Conservation (phyloP, 2,113 vertebrate genomes). For the Butastur rufipennis region DNA sequence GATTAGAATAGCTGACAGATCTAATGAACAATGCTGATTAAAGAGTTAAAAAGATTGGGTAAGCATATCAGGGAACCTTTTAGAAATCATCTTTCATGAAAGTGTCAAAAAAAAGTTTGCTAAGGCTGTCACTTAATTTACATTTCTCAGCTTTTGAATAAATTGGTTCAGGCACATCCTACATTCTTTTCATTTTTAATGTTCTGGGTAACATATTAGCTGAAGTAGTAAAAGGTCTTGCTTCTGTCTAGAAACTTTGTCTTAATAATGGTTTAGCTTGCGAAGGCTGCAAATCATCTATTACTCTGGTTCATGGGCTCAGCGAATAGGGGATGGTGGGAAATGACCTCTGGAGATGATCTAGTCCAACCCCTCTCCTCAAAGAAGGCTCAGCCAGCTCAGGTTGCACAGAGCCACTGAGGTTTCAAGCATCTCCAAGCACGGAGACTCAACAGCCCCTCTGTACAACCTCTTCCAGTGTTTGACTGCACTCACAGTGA, state of each 20-base stretch:
- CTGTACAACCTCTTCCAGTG: rapidly evolving
- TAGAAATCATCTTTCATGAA: background rate
- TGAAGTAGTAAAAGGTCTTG: background rate
- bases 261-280: background rate
- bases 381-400: background rate
- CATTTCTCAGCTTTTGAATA: conserved; percentile 20
- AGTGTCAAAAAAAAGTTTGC: background rate
- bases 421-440: background rate
- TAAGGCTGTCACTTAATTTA: background rate
- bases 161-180: conserved; percentile 12
- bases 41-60: background rate
- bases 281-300: rapidly evolving
- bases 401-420: background rate
- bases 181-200: conserved; percentile 6
- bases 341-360: background rate
- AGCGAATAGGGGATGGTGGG: background rate
- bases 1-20: background rate
- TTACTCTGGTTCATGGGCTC: background rate
- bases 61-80: background rate
- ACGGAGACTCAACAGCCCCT: background rate
- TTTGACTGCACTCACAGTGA: background rate
- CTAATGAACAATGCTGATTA: background rate
- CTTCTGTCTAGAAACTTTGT: background rate
- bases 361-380: background rate
- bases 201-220: background rate